Evolutionary conservation across 2,888 invertebrate species (phyloP).

Genomic region (Galerucella calmariensis): DNA sequence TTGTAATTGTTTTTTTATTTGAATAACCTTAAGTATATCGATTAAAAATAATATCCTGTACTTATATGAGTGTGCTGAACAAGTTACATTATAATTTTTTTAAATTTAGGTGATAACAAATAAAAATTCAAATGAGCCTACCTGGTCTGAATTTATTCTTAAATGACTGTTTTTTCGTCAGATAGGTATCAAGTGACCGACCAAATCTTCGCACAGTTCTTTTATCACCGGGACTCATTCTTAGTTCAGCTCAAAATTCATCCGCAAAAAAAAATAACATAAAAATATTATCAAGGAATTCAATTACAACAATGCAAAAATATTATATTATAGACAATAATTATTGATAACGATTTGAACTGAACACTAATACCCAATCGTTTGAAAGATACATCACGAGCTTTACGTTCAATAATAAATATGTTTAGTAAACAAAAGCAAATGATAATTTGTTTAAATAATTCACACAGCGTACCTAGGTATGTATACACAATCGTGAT

Average conservation of each 20-base stretch:
- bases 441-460: slow-evolving; percentile 22
- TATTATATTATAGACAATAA: neutral
- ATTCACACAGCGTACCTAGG: neutral
- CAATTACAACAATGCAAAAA: neutral
- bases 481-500: neutral
- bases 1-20: too few relatives aligned
- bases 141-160: slow-evolving; percentile 24
- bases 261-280: slow-evolving; percentile 3
- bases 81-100: neutral
- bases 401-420: neutral
- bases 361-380: neutral
- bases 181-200: slow-evolving; percentile 20
- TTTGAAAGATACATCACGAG: slow-evolving; percentile 1
- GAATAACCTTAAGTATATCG: too few relatives aligned
- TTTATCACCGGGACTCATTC: slow-evolving; percentile 19
- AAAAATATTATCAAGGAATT: neutral
- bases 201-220: slow-evolving; percentile 8
- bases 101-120: neutral
- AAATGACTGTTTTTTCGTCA: slow-evolving; percentile 21
- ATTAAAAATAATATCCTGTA: too few relatives aligned
- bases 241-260: neutral
- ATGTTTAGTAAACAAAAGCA: slow-evolving; percentile 22
- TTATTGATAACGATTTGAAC: neutral
- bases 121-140: slow-evolving; percentile 13
- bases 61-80: neutral